Percentiles rank a stretch among this genome's conserved stretches.
Conservation (phyloP, 2,797 vertebrate species). For the Picus viridis region DNA sequence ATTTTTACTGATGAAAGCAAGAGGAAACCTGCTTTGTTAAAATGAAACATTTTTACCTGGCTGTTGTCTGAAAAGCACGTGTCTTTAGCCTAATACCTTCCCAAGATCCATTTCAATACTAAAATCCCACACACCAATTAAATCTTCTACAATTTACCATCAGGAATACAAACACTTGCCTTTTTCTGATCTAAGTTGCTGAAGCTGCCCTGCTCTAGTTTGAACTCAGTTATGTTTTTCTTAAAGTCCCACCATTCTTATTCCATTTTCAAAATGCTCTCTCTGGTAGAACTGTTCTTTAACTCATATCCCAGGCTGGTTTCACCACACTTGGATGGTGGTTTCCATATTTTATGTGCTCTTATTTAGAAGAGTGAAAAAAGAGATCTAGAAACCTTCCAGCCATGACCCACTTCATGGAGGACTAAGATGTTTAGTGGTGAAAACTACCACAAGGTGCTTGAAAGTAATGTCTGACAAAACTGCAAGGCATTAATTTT, state of each 20-base stretch:
- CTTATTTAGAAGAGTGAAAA: background rate
- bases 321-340: background rate
- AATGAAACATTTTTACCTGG: background rate
- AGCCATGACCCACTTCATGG: background rate
- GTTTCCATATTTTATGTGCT: background rate
- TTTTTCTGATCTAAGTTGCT: background rate
- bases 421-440: background rate
- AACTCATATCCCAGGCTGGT: background rate
- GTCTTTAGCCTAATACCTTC: background rate
- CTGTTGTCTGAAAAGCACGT: background rate
- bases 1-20: background rate
- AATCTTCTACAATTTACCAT: background rate
- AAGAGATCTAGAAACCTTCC: background rate
- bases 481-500: slow-evolving; percentile 48
- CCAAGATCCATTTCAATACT: background rate
- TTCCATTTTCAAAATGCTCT: background rate
- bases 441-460: background rate
- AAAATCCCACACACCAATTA: background rate
- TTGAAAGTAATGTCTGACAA: slow-evolving; percentile 18
- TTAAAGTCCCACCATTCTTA: background rate
- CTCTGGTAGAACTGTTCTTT: background rate
- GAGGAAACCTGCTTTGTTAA: background rate
- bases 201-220: background rate
- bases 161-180: background rate
- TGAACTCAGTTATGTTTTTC: background rate